Conservation (phyloP, 2,888 invertebrate species). For the Luperina testacea region DNA sequence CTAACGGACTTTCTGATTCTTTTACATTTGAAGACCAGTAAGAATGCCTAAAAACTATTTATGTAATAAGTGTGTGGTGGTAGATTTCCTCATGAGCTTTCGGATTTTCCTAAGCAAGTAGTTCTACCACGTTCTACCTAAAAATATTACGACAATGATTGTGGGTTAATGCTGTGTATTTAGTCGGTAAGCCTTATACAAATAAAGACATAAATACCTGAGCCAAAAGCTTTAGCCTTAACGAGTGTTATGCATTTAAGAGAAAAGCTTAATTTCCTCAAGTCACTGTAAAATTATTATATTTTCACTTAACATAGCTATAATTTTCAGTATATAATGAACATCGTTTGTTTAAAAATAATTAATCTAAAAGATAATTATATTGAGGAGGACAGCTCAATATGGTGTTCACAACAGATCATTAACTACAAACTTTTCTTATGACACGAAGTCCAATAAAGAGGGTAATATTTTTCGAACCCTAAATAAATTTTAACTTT, state of each 20-base stretch:
- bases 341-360: not conserved
- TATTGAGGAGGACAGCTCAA: not conserved
- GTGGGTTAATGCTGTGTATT: not conserved
- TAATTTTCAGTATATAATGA: slow-evolving; percentile 3
- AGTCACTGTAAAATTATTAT: slow-evolving; percentile 9
- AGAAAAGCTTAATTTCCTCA: slow-evolving; percentile 39
- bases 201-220: not conserved
- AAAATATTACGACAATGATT: not conserved
- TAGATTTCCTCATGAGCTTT: not conserved
- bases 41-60: not conserved
- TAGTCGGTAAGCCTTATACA: not conserved
- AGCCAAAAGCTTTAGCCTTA: slow-evolving; percentile 6
- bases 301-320: slow-evolving; percentile 1
- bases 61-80: not conserved
- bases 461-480: not conserved
- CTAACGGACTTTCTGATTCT: not conserved
- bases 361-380: not conserved
- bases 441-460: not conserved
- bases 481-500: not conserved
- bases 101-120: not conserved
- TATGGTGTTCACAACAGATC: not conserved
- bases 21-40: not conserved
- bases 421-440: not conserved
- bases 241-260: slow-evolving; percentile 9
- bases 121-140: not conserved